Base-by-base conservation (phyloP, 2,888 invertebrate species). In the Heliconius hortense region DNA sequence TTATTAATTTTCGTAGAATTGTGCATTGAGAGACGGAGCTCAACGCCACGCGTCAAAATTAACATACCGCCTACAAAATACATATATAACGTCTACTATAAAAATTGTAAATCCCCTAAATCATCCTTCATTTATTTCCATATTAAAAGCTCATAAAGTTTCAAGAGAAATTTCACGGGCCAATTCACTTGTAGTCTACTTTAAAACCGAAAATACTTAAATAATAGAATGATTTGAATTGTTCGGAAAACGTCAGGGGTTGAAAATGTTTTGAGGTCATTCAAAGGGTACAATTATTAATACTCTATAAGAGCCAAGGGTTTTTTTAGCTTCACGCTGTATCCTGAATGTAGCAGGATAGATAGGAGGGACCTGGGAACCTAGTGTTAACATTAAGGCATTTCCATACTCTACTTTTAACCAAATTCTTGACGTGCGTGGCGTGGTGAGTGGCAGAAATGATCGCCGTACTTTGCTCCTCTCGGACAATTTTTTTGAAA, bases 181-280 rank as follows among this genome's bases (percentile, higher is more conserved):
- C n/a, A 56, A 56, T 69, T 56, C 53, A 69, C 28, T 69, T 35
- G 3, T n/a, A 69, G 69, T 56, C 68, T 31, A 56, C 69, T 69
- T 69, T 56, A 56, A 69, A 69, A 69, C 56, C 31, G 56, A 69
- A 69, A 69, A 56, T 69, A 56, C 56, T 56, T 69, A 56, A 69
- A 68, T 43, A 68, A 68, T 43, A 21, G 48, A 68, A 69, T 56
- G n/a, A 69, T 69, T 69, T 35, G 31, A 69, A 56, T 35, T 69
- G 56, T 56, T 69, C 56, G 31, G 53, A 56, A 69, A 56, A 66
- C 39, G 66, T 56, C 21, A 24, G 15, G 31, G 15, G 24, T 31
- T 53, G 24, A 24, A 69, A 56, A 35, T 56, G 31, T 69, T 69
- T 69, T 31, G 69, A 69, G 31, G 56, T 24, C 56, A 53, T 31